Evolutionary conservation across 2,113 vertebrate genomes (phyloP), one percentile per base, ranked within the genome.

Genomic region (Spea multiplicata): DNA sequence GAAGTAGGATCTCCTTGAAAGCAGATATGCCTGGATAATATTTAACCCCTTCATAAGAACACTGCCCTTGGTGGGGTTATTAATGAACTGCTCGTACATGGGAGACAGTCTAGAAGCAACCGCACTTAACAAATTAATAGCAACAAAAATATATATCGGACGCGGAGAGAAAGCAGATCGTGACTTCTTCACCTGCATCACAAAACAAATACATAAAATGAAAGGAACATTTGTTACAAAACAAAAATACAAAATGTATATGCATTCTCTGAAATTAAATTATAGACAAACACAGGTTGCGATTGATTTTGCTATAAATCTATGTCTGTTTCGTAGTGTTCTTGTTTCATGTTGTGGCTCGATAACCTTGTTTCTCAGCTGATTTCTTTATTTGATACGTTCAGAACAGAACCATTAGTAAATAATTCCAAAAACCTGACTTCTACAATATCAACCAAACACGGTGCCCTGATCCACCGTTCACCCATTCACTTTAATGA

Each of bases 241-340:
- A 48, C 53, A 67, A 76, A n/a, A 53, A 76, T 64, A 44, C 47
- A 49, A 17, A 30, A 50, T 44, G 30, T 30, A 9, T 59, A 59
- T 59, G 47, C 50, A 53, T 53, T 78, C 55, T 17, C 68, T 71
- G 17, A 59, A 65, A 78, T 78, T 47, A 71, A 78, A 78, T 71
- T 78, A 78, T 78, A 44, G 67, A 65, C 48, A 71, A 71, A 78
- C 76, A 72, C 71, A 59, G 71, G 76, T 50, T 10, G 76, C 16
- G 44, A 78, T 78, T 72, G 76, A 78, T 78, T 78, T 78, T 78
- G 59, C 47, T 64, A 78, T 78, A 65, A 71, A 78, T 78, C 68
- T 78, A 12, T 72, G 68, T 71, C 76, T 17, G 48, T 71, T 78
- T 78, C 17, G 45, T 71, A 78, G 68, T 17, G 52, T 52, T 57